Evolutionary conservation across 2,113 vertebrate species (phyloP).

Genomic region (Ceyx cyanopectus): DNA sequence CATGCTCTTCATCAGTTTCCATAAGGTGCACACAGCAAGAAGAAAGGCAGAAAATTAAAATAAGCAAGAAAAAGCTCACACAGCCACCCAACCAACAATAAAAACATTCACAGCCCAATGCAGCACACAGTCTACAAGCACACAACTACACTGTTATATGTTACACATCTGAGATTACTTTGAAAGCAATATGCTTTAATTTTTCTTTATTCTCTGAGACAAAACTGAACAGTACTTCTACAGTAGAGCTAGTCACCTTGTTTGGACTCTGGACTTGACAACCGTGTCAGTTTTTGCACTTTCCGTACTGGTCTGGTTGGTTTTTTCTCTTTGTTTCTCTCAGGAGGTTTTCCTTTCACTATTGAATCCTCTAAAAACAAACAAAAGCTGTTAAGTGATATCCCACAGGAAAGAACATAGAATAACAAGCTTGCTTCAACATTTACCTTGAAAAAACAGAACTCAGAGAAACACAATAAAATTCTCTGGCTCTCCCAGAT

Average conservation of each 20-base stretch:
- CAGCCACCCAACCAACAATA: neutral
- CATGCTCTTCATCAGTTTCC: neutral
- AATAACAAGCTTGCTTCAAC: neutral
- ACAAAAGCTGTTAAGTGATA: slow-evolving; percentile 22
- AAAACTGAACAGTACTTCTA: neutral
- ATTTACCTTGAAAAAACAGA: neutral
- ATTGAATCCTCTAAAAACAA: slow-evolving; percentile 72
- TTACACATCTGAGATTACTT: neutral
- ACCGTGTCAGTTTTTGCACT: slow-evolving; percentile 81
- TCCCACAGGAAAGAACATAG: neutral
- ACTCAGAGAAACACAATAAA: neutral
- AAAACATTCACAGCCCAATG: neutral
- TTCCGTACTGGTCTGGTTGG: slow-evolving; percentile 85
- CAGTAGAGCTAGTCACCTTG: slow-evolving; percentile 78
- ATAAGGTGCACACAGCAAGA: neutral
- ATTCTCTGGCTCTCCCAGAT: neutral
- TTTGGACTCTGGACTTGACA: slow-evolving; percentile 82
- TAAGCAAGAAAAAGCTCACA: neutral
- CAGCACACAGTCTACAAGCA: neutral
- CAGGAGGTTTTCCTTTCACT: slow-evolving; percentile 74
- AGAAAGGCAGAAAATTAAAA: neutral
- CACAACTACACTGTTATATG: neutral
- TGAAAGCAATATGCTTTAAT: neutral
- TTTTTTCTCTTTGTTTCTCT: slow-evolving; percentile 84
- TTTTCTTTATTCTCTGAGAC: neutral